Base-by-base conservation (phyloP, 1,140 invertebrate genomes). In the Vollenhovia emeryi region DNA sequence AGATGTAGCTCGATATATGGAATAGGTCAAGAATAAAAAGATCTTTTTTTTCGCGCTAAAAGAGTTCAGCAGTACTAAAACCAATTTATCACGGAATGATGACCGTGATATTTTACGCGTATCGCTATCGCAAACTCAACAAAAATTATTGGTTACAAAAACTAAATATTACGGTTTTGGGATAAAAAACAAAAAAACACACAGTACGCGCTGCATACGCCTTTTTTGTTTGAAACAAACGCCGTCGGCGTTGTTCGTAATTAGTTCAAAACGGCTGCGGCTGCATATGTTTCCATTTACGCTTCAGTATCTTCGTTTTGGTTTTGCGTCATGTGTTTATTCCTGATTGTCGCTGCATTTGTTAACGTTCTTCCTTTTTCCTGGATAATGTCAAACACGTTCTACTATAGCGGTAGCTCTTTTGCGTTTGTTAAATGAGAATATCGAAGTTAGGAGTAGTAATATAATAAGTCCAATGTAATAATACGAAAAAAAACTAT, bases 281-380 rank as follows among this genome's bases (percentile, higher is more conserved):
- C 33, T 15, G 30, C n/a, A 83, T 52, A 83, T 74, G 43, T 74
- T 75, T 48, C 69, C 60, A 75, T 83, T 59, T 83, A 76, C 69
- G 45, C 30, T 68, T 69, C 62, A 8, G 64, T 60, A 21, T 30
- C 11, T n/a, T 45, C 15, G 18, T 48, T 52, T 48, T 24, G 11
- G n/a, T 80, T 21, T 76, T 59, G 33, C 30, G 27, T 74, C n/a
- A 2, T n/a, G 21, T 45, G n/a, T 84, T 84, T 64, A n/a, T 78
- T 64, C 4, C 48, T 59, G 45, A 64, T 59, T 66, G 45, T 84
- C 57, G 45, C 76, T 66, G 15, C n/a, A 27, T 76, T 57, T 33
- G 27, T 78, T 64, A 50, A n/a, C n/a, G n/a, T n/a, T n/a, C 50
- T 84, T 13, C 13, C 3, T 48, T 74, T 69, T 50, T 60, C 36